Evolutionary conservation across 2,797 vertebrate species (phyloP), one percentile per base, ranked within the genome.

Genomic region (Eleutherodactylus coqui): DNA sequence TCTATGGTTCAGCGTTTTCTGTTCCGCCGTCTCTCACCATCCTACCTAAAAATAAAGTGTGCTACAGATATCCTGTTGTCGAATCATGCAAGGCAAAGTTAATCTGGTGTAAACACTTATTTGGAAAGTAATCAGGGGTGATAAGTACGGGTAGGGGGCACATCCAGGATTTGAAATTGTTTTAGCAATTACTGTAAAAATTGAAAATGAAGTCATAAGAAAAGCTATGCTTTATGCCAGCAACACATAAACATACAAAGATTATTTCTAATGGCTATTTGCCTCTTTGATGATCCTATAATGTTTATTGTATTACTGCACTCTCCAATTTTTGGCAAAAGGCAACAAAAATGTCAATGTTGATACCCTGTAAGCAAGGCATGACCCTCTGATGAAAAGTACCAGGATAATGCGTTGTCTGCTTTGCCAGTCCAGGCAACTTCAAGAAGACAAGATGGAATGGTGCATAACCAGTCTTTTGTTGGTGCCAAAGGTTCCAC

Each of bases 1-100:
- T 90, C 91, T 24, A n/a, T 93, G 90, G 88, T 89, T 91, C 32
- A 64, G 7, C 29, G 41, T 85, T 85, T 84, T 67, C 77, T n/a
- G n/a, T 55, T 79, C 75, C 34, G 64, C 51, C 45, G 67, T 55
- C 67, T 38, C 34, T 69, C 34, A 29, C 70, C 53, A 38, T 78
- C 75, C 84, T 78, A 36, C 73, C 73, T n/a, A 77, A 55, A 69
- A 81, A 51, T 51, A 81, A 81, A 36, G 45, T 17, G n/a, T 34
- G 41, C 80, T 38, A 21, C 29, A n/a, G 62, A 32, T 79, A 79
- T 79, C 77, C 76, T 53, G 38, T 83, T 60, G 67, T 60, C 67
- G 51, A 29, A 51, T 55, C 41, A n/a, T 21, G 36, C 38, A 19
- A 45, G 76, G 29, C 47, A 64, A 47, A 79, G 62, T 73, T 85